Evolutionary conservation across 92 coral and sea anemone species (phyloP).

Genomic region (Phymanthus crucifer): DNA sequence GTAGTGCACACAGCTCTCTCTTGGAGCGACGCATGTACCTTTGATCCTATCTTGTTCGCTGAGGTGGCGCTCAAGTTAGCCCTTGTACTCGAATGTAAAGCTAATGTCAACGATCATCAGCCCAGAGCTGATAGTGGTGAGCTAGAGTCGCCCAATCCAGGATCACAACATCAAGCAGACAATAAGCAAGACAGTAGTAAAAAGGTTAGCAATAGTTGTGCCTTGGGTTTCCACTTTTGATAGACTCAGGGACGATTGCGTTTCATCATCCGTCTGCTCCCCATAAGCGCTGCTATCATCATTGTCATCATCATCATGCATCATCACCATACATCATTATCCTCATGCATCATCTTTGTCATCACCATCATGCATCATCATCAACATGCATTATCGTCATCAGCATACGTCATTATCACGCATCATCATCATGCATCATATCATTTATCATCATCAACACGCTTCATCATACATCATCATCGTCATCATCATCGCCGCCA

Average conservation of each 20-base stretch:
- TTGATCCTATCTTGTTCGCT: slow-evolving; percentile 83
- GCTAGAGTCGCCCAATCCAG: slow-evolving; percentile 27
- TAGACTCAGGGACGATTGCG: not conserved
- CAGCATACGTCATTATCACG: too few species aligned
- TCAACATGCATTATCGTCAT: too few species aligned
- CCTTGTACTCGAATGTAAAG: slow-evolving; percentile 79
- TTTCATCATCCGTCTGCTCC: not conserved
- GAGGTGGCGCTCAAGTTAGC: slow-evolving; percentile 89
- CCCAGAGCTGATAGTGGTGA: slow-evolving; percentile 48
- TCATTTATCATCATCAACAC: too few species aligned
- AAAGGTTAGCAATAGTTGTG: not conserved
- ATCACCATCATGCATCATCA: too few species aligned
- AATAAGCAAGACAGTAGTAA: slow-evolving; percentile 40
- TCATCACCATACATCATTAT: too few species aligned
- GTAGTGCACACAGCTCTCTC: too few species aligned
- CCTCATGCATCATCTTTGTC: too few species aligned
- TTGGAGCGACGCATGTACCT: slow-evolving; percentile 83
- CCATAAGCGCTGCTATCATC: not conserved
- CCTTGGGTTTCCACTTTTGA: not conserved
- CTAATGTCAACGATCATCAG: slow-evolving; percentile 42
- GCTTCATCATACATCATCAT: too few species aligned
- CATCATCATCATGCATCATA: too few species aligned
- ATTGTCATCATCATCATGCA: too few species aligned
- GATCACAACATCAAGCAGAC: slow-evolving; percentile 34
- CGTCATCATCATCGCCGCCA: too few species aligned